Base-by-base conservation (phyloP, 2,888 invertebrate genomes). In the Ophioninae sp. region DNA sequence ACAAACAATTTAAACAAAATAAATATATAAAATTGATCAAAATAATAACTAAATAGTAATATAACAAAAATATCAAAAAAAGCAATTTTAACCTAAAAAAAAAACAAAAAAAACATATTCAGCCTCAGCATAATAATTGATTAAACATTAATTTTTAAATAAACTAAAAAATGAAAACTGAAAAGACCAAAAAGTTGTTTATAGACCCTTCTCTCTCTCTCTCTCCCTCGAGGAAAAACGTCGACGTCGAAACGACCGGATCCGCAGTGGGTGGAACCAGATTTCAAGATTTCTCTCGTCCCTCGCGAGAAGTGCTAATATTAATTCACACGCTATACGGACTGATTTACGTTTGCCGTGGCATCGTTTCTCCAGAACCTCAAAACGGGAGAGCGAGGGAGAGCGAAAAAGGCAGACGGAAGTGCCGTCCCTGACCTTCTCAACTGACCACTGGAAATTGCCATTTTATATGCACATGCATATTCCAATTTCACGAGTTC, bases 371-470 rank as follows among this genome's bases (percentile, higher is more conserved):
- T 79, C 75, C 79, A 80, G 64, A 59, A 63, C 8, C 13, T 6
- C 17, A 51, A 13, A 65, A 23, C 68, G 39, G 20, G 8, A 73
- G 67, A 64, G 44, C 58, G 72, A 56, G 30, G 39, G 22, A 61
- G 23, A 10, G 23, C 44, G 30, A 39, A 56, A 39, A 17, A 65
- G 58, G 6, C 8, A 37, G 51, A 68, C 30, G 41, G 37, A 37
- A 59, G 63, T 44, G 63, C 72, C 79, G 84, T 79, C 85, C 85
- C 85, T 85, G 85, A 85, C 85, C 85, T 85, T 85, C 85, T 76
- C 84, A 77, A 79, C n/a, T 67, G 77, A 72, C 69, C 76, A 69
- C 67, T 75, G 72, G 68, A 71, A 64, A 74, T 58, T 51, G 44
- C 76, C 71, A 69, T 61, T 63, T 37, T n/a, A 63, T 22, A 20